A percentile compares a stretch with the other conserved stretches of the same genome.
Conservation (phyloP, 1,140 invertebrate genomes). For the Drosophila bocqueti region DNA sequence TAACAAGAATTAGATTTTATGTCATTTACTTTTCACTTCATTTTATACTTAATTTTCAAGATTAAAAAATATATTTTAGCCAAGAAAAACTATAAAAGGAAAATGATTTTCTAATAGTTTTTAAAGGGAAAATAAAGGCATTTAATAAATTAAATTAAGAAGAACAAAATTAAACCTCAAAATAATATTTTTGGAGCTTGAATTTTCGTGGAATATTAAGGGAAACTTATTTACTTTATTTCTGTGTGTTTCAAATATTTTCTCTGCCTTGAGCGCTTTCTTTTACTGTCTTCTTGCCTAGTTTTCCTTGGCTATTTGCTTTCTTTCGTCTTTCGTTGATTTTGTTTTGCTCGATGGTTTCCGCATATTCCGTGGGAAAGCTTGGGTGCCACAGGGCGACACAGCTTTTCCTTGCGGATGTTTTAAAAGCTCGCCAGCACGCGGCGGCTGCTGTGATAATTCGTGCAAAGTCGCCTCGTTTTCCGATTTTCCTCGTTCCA, state of each 20-base stretch:
- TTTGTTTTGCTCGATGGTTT: conserved; percentile 74
- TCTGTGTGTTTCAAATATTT: not conserved
- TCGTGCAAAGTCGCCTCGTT: conserved; percentile 31
- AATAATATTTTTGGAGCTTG: too few species aligned
- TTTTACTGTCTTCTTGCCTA: not conserved
- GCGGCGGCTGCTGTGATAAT: conserved; percentile 64
- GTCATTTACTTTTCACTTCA: not conserved
- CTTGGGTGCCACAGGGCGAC: conserved; percentile 63
- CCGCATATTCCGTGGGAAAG: conserved; percentile 36
- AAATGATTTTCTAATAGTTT: not conserved
- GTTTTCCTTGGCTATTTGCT: not conserved
- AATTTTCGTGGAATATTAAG: too few species aligned
- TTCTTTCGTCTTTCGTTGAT: conserved; percentile 17
- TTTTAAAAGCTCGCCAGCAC: conserved; percentile 56
- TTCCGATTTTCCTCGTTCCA: conserved; percentile 18
- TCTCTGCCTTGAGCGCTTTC: not conserved
- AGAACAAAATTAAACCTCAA: not conserved
- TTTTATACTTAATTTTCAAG: not conserved
- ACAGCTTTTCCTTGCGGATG: conserved; percentile 60
- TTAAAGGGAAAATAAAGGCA: not conserved
- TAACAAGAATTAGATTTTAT: too few species aligned
- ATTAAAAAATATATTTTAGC: too few species aligned
- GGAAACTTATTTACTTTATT: too few species aligned
- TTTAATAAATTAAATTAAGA: not conserved
- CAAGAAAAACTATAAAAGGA: not conserved